These are phyloP conservation scores for Cynocephalus volans DNA, from an alignment of 2,113 vertebrate species.

Conservation along the genomic window DNA sequence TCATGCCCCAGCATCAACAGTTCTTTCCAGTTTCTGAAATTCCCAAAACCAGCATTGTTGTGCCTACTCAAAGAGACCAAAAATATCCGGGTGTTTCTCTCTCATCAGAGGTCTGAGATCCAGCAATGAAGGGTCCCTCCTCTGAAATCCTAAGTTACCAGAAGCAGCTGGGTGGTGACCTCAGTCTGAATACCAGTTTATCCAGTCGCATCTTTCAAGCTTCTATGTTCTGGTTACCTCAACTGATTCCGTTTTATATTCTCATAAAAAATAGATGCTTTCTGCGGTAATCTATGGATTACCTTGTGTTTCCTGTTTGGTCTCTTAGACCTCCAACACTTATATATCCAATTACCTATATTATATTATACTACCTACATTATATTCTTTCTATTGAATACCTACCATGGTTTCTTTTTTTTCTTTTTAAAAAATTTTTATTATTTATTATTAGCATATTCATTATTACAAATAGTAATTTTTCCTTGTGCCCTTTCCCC, in stretches of 20 bases:
- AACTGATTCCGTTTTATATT: background rate
- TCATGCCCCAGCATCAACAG: background rate
- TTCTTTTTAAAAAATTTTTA: no score
- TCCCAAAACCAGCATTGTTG: background rate
- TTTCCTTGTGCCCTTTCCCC: no score
- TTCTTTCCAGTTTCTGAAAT: slow-evolving; percentile 30
- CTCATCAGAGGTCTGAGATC: background rate
- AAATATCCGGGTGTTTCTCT: background rate
- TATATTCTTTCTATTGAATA: slow-evolving; percentile 33
- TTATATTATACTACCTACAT: background rate
- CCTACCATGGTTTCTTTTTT: background rate
- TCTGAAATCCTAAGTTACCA: background rate
- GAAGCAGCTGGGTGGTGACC: background rate
- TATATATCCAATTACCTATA: background rate
- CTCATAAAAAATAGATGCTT: background rate
- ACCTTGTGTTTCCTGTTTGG: background rate
- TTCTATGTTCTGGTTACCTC: background rate
- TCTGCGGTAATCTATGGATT: background rate
- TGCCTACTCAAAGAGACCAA: background rate
- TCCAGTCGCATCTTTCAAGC: background rate
- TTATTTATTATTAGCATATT: no score
- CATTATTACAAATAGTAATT: no score
- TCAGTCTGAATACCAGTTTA: background rate
- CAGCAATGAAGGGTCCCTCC: background rate
- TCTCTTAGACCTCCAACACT: background rate